These are phyloP conservation scores for Adelges cooleyi DNA, from an alignment of 1,140 invertebrate species.

Conservation along the genomic window DNA sequence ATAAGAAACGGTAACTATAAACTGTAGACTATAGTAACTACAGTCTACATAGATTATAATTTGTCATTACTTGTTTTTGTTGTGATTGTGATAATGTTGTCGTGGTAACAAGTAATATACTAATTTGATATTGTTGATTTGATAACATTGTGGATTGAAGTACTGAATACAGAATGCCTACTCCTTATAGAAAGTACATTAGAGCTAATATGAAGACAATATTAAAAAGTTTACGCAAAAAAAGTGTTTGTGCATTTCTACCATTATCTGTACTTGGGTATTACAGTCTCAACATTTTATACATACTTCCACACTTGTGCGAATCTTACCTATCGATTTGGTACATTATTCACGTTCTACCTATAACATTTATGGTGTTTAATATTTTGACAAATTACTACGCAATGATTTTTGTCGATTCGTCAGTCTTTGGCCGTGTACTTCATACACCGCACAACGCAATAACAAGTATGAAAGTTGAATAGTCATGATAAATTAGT, in stretches of 20 bases:
- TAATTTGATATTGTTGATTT: too few relatives aligned
- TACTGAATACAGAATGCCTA: too few relatives aligned
- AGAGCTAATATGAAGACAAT: not conserved
- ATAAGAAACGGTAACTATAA: too few relatives aligned
- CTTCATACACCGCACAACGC: not conserved
- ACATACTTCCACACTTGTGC: constrained; percentile 1
- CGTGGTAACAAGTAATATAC: too few relatives aligned
- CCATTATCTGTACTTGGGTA: not conserved
- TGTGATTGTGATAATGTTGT: too few relatives aligned
- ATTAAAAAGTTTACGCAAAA: too few relatives aligned
- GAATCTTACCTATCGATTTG: not conserved
- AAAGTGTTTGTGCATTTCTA: not conserved
- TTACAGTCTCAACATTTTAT: not conserved
- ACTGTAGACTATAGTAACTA: too few relatives aligned
- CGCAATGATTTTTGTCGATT: not conserved
- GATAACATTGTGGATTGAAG: too few relatives aligned
- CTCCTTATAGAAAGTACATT: too few relatives aligned
- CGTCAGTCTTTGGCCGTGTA: not conserved
- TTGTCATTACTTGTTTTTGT: too few relatives aligned
- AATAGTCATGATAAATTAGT: too few relatives aligned
- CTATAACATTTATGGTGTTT: not conserved
- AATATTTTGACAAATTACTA: constrained; percentile 1
- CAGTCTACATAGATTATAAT: too few relatives aligned
- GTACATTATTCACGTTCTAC: not conserved
- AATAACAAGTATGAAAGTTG: not conserved